Base-by-base conservation (phyloP, 2,888 invertebrate species). In the Ophioninae sp. region DNA sequence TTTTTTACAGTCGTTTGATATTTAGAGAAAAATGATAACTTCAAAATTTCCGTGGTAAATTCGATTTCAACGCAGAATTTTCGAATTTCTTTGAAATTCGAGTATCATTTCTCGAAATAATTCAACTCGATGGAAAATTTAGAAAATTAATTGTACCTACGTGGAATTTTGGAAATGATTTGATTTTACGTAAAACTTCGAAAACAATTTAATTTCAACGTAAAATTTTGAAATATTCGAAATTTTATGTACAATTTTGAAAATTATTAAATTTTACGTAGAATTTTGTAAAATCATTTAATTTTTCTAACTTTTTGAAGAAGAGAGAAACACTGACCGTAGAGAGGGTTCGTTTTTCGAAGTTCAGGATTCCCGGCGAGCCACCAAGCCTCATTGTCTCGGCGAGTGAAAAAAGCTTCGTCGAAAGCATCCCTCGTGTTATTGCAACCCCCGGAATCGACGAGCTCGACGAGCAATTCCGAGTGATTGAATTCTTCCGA, bases 401-500 rank as follows among this genome's bases (percentile, higher is more conserved):
- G 20, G 9, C 17, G 59, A 64, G 56, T 51, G 13, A 51, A 13
- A 51, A 68, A 30, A 39, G 58, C 67, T 22, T 79, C 74, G 23
- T 37, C 30, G 10, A 80, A 23, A 23, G 82, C 82, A 59, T 87
- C 78, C 23, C 84, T 71, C 10, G 82, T 88, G 10, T 85, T 83
- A 75, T 90, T 90, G 79, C 79, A 13, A 89, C 76, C 61, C 74
- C 13, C 51, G 17, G 17, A 85, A 13, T 78, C 85, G 20, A 91
- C 88, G 1, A 92, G 84, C 56, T 91, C 89, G 56, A 90, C 85
- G 63, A 92, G 85, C 5, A 30, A 30, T 30, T 30, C 30, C 30
- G 30, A 30, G 30, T 3, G 30, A 30, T 91, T 92, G 68, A 89
- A 90, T 82, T 92, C 92, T 13, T 90, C 89, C 7, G 87, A 81